Percentiles rank a stretch among this genome's conserved stretches.
These are phyloP conservation scores for Caretta caretta DNA, from an alignment of 2,113 vertebrate species.

Conservation along the genomic window DNA sequence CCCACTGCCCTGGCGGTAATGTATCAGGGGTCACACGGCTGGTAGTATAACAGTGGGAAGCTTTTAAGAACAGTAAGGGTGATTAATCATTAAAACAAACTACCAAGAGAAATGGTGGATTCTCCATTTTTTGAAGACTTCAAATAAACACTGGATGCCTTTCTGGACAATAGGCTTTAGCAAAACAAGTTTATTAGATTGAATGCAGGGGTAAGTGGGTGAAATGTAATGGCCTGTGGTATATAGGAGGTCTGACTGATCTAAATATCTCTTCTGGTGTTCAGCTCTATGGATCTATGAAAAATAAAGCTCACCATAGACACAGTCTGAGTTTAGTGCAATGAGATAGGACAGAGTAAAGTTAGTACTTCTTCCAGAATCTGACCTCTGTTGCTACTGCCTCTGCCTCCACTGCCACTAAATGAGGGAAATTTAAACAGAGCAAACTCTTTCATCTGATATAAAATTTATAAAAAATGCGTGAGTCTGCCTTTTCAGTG, in stretches of 20 bases:
- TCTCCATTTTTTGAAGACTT: not conserved
- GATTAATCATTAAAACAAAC: not conserved
- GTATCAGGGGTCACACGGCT: not conserved
- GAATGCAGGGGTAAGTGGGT: not conserved
- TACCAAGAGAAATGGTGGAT: not conserved
- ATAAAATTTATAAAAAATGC: not conserved
- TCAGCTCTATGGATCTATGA: not conserved
- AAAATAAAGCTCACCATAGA: not conserved
- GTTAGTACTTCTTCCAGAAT: rapidly evolving
- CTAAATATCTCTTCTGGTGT: not conserved
- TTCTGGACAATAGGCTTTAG: not conserved
- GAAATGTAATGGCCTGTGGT: not conserved
- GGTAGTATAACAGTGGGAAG: not conserved
- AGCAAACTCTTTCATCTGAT: not conserved
- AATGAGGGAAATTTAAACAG: rapidly evolving
- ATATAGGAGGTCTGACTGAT: not conserved
- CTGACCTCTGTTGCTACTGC: rapidly evolving
- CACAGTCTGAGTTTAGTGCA: rapidly evolving
- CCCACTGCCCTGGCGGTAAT: rapidly evolving
- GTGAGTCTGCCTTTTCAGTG: not conserved
- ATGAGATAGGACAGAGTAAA: not conserved
- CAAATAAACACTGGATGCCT: not conserved
- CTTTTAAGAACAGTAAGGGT: not conserved
- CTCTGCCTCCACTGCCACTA: not conserved
- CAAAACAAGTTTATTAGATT: not conserved